These are phyloP conservation scores for Peribatodes rhomboidaria DNA, from an alignment of 2,888 invertebrate species.

Conservation along the genomic window DNA sequence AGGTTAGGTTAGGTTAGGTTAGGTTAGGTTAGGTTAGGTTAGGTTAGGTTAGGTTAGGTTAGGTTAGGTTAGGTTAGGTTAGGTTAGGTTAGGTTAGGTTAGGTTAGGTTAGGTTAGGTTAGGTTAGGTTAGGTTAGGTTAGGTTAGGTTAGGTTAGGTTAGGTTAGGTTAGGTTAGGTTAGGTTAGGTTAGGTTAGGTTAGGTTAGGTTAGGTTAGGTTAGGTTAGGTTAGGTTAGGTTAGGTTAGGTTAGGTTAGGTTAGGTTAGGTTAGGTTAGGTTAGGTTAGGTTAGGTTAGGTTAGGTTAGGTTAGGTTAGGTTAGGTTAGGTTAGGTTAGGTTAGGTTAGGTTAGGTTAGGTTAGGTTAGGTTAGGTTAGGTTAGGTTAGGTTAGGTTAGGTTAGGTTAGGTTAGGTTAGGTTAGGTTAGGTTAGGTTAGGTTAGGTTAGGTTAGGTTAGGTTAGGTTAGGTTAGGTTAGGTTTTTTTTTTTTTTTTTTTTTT, in stretches of 20 bases:
- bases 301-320: constrained; percentile 8
- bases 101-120: constrained; percentile 39
- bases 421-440: too few species aligned
- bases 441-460: too few species aligned
- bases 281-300: constrained; percentile 25
- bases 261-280: constrained; percentile 27
- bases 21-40: constrained; percentile 41
- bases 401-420: too few species aligned
- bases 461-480: too few species aligned
- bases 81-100: constrained; percentile 45
- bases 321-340: constrained; percentile 8
- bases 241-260: constrained; percentile 26
- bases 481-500: too few species aligned
- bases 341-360: constrained; percentile 3
- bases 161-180: constrained; percentile 22
- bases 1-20: constrained; percentile 31
- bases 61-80: constrained; percentile 44
- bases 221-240: constrained; percentile 28
- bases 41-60: constrained; percentile 48
- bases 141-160: constrained; percentile 15
- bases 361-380: constrained; percentile 3
- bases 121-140: constrained; percentile 15
- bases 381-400: too few species aligned
- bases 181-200: constrained; percentile 24
- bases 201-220: constrained; percentile 24